phyloP scores from a whole-genome alignment of 2,797 vertebrate species.

The Coendou prehensilis region DNA sequence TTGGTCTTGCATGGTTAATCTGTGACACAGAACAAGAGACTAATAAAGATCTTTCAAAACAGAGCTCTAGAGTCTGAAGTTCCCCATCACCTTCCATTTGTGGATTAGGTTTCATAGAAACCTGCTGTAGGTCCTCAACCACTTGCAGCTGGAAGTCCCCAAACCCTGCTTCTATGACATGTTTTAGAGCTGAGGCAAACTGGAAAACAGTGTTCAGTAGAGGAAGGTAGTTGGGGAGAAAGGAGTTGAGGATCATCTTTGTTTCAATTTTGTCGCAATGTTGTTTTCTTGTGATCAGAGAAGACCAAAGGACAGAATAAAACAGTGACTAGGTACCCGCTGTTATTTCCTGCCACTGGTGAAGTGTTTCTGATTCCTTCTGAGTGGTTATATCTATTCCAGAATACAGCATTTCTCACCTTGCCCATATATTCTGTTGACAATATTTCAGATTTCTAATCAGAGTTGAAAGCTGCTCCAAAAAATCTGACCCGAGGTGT shows the following conservation, averaged over 20 bases:
- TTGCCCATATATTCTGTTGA: background rate
- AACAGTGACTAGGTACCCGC: background rate
- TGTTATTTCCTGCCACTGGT: background rate
- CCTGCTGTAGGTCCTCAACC: slow-evolving; percentile 80
- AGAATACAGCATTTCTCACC: background rate
- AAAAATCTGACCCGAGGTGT: background rate
- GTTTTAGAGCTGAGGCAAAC: slow-evolving; percentile 71
- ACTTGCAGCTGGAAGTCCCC: slow-evolving; percentile 72
- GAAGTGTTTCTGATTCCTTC: background rate
- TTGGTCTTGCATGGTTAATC: slow-evolving; percentile 79
- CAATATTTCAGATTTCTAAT: slow-evolving; percentile 43
- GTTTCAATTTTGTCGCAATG: background rate
- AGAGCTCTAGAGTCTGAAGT: slow-evolving; percentile 84
- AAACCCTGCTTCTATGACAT: slow-evolving; percentile 82
- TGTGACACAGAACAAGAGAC: slow-evolving; percentile 71
- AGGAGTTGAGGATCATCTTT: background rate
- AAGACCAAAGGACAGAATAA: background rate
- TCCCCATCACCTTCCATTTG: slow-evolving; percentile 85
- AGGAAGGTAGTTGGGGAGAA: fast-evolving
- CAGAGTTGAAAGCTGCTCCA: background rate
- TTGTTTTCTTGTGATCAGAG: background rate
- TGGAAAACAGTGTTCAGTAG: background rate
- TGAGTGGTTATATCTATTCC: fast-evolving
- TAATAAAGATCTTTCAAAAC: slow-evolving; percentile 85
- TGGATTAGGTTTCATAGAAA: slow-evolving; percentile 88